Evolutionary conservation across 2,113 vertebrate species (phyloP).

Genomic region (Plectropomus leopardus): DNA sequence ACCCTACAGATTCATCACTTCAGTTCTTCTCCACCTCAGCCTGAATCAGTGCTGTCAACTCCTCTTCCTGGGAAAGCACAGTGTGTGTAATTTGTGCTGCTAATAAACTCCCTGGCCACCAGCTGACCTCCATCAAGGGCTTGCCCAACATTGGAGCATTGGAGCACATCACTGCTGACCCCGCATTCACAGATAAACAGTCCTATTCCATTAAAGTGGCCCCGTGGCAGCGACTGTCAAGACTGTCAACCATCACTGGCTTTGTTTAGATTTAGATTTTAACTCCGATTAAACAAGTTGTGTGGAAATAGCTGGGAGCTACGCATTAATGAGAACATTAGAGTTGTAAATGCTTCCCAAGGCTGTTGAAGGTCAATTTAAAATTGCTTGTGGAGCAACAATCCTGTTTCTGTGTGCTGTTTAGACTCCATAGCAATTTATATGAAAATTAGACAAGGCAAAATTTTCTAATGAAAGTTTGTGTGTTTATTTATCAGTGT

Average conservation of each 20-base stretch:
- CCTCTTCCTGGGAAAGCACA: neutral
- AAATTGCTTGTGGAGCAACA: constrained; percentile 1
- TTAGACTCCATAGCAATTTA: neutral
- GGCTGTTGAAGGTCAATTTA: constrained; percentile 17
- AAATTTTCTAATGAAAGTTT: neutral
- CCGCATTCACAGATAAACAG: constrained; percentile 39
- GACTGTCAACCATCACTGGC: constrained; percentile 8
- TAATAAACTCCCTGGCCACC: constrained; percentile 21
- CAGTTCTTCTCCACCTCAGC: neutral
- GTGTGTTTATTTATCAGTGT: neutral
- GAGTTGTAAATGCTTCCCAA: constrained; percentile 15
- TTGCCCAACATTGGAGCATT: neutral
- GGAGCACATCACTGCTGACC: constrained; percentile 33
- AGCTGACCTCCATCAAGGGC: constrained; percentile 37
- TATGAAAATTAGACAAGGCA: neutral
- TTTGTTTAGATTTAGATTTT: constrained; percentile 21
- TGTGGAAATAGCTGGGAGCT: constrained; percentile 1
- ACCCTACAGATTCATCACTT: constrained; percentile 12
- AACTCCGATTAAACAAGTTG: neutral
- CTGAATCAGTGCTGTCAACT: neutral
- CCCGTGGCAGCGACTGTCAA: neutral
- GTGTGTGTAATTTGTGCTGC: constrained; percentile 9
- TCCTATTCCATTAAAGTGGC: constrained; percentile 23
- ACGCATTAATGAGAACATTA: constrained; percentile 11
- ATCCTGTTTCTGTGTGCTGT: neutral